Percentiles rank a stretch among this genome's conserved stretches.
phyloP scores from a whole-genome alignment of 2,113 vertebrate genomes.

The Vulpes vulpes region DNA sequence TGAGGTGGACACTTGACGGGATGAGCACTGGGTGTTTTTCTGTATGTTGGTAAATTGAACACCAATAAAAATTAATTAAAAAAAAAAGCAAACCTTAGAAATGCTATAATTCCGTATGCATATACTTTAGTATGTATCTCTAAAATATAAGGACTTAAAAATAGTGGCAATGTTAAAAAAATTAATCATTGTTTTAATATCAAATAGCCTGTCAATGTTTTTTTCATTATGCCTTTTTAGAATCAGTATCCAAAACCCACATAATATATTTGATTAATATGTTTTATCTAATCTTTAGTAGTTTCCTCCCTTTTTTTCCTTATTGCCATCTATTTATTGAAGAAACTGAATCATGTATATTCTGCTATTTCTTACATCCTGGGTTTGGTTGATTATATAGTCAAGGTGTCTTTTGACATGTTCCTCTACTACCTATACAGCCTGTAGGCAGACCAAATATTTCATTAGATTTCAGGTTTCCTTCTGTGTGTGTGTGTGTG shows the following conservation, averaged over 20 bases:
- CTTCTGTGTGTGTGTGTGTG: no score
- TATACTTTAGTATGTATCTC: background rate
- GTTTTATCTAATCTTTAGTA: constrained; percentile 4
- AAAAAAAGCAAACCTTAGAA: constrained; percentile 15
- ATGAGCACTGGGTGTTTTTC: no score
- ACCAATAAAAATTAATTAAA: no score
- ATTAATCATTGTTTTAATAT: constrained; percentile 19
- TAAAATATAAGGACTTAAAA: constrained; percentile 10
- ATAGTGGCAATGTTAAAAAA: background rate
- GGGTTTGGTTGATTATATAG: background rate
- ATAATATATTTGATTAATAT: background rate
- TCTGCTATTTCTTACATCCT: background rate
- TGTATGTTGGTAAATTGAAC: no score
- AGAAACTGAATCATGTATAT: background rate
- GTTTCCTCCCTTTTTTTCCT: background rate
- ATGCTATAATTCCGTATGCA: background rate
- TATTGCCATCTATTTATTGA: background rate
- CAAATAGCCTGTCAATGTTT: background rate
- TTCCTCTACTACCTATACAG: background rate
- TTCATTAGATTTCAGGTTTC: background rate
- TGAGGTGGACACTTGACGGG: no score
- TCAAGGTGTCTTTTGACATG: background rate
- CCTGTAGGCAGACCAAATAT: background rate
- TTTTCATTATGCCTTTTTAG: constrained; percentile 16
- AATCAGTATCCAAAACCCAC: background rate